These are phyloP conservation scores for Rhynchotus rufescens DNA, from an alignment of 2,797 vertebrate genomes.

Conservation along the genomic window DNA sequence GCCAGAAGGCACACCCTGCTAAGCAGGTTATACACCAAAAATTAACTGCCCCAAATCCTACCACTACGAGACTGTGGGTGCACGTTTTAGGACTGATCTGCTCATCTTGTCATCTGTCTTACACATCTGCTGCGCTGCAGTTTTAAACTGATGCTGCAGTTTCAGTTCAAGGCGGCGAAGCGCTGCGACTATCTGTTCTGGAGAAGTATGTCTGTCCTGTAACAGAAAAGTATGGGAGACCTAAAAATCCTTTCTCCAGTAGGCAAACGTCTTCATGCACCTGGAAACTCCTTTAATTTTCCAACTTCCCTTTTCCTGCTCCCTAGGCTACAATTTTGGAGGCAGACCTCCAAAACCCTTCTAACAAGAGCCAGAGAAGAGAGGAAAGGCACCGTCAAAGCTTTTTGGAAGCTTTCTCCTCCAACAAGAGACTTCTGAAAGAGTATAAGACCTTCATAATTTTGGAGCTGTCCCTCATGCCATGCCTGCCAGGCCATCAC, in stretches of 20 bases:
- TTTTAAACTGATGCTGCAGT: too few species aligned
- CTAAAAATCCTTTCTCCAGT: not conserved
- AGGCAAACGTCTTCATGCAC: not conserved
- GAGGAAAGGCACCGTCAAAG: not conserved
- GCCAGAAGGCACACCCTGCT: not conserved
- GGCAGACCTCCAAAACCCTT: not conserved
- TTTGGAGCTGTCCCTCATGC: not conserved
- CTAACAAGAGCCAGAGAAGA: not conserved
- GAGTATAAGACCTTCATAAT: not conserved
- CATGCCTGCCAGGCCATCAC: not conserved
- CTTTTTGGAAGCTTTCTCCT: not conserved
- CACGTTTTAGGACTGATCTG: not conserved
- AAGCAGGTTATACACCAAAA: not conserved
- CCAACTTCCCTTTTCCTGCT: not conserved
- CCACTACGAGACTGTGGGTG: not conserved
- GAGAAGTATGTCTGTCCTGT: not conserved
- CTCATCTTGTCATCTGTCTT: not conserved
- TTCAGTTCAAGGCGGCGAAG: not conserved
- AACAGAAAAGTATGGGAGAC: not conserved
- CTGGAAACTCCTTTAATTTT: not conserved
- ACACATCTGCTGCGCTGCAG: not conserved
- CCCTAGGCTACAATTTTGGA: not conserved
- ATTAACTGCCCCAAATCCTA: not conserved
- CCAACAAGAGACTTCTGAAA: not conserved
- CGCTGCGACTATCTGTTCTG: too few species aligned